Percentiles rank a stretch among this genome's conserved stretches.
phyloP scores from a whole-genome alignment of 2,797 vertebrate species.

The Helarctos malayanus region DNA sequence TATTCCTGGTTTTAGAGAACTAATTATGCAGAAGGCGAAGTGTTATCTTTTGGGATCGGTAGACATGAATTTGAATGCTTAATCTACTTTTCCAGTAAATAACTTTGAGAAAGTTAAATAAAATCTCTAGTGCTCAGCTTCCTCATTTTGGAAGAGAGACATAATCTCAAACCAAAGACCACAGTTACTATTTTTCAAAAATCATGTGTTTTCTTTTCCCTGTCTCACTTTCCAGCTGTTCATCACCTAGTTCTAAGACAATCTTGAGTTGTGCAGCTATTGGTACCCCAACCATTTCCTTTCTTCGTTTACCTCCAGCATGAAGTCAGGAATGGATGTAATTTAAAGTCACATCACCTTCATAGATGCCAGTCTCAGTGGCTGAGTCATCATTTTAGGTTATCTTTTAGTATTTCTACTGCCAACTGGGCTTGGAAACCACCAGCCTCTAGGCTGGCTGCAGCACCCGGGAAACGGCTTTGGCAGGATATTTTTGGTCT shows the following conservation, averaged over 20 bases:
- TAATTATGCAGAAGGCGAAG: not conserved
- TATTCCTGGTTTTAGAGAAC: not conserved
- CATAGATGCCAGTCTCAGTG: too few relatives aligned
- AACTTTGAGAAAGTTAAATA: not conserved
- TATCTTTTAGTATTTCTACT: not conserved
- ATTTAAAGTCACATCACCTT: not conserved
- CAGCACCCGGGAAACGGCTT: not conserved
- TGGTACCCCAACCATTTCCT: not conserved
- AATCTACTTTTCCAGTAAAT: not conserved
- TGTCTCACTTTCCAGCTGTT: not conserved
- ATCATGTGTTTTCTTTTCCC: accelerated
- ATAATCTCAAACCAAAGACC: not conserved
- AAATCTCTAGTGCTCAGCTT: not conserved
- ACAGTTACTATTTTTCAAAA: not conserved
- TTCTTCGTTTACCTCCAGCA: not conserved
- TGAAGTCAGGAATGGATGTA: not conserved
- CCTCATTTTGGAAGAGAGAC: not conserved
- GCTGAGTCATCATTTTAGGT: not conserved
- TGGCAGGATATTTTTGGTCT: not conserved
- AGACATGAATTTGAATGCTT: not conserved
- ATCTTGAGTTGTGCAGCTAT: not conserved
- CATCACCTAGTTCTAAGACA: not conserved
- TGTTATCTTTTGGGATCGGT: not conserved
- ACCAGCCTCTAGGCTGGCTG: not conserved
- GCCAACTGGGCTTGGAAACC: not conserved